These are phyloP conservation scores for Mystacides longicornis DNA, from an alignment of 2,888 invertebrate species.

Conservation along the genomic window DNA sequence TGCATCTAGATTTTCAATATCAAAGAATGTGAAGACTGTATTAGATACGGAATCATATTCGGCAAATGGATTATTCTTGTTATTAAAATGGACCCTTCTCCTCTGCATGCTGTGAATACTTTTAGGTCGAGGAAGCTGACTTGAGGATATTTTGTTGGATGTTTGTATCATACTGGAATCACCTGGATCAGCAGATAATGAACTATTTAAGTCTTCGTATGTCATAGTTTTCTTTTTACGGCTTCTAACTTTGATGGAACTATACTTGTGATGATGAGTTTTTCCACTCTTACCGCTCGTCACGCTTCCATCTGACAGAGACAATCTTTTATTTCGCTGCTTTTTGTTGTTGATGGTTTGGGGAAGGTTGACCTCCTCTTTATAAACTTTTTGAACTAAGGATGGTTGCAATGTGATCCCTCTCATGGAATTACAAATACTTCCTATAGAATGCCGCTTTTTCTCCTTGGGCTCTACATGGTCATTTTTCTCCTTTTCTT, in stretches of 20 bases:
- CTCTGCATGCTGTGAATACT: slow-evolving; percentile 39
- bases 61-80: slow-evolving; percentile 39
- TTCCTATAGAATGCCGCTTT: slow-evolving; percentile 28
- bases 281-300: slow-evolving; percentile 25
- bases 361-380: slow-evolving; percentile 5
- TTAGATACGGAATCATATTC: slow-evolving; percentile 43
- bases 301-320: slow-evolving; percentile 19
- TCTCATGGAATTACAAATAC: slow-evolving; percentile 31
- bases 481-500: slow-evolving; percentile 23
- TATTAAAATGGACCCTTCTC: slow-evolving; percentile 44
- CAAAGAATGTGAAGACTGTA: slow-evolving; percentile 45
- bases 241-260: slow-evolving; percentile 33
- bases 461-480: not conserved
- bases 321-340: slow-evolving; percentile 2
- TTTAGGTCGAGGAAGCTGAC: slow-evolving; percentile 42
- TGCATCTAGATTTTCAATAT: slow-evolving; percentile 36
- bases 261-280: slow-evolving; percentile 34
- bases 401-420: slow-evolving; percentile 23
- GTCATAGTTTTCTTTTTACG: slow-evolving; percentile 36
- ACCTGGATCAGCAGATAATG: slow-evolving; percentile 51
- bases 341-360: not conserved
- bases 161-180: slow-evolving; percentile 50
- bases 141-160: slow-evolving; percentile 43
- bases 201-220: slow-evolving; percentile 53
- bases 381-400: slow-evolving; percentile 18